phyloP scores from a whole-genome alignment of 2,888 invertebrate species.

The Shargacucullia verbasci region DNA sequence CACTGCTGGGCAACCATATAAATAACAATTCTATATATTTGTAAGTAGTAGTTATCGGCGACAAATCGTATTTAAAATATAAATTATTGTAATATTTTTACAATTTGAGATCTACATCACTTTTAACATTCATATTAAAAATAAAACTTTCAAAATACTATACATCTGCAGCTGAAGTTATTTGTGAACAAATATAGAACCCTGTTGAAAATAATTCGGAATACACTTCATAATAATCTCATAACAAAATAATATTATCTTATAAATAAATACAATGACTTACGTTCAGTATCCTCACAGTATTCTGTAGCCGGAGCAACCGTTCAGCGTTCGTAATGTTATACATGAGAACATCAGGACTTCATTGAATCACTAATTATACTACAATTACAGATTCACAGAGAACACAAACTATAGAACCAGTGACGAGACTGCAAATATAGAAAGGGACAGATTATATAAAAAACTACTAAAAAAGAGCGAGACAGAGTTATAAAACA shows the following conservation, averaged over 20 bases:
- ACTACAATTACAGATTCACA: too few species aligned
- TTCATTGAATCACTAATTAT: too few species aligned
- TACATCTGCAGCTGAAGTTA: constrained; percentile 4
- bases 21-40: too few species aligned
- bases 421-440: too few species aligned
- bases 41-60: background rate
- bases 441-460: too few species aligned
- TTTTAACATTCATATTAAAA: constrained; percentile 15
- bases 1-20: too few species aligned
- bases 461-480: too few species aligned
- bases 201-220: constrained; percentile 42
- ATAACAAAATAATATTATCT: constrained; percentile 31
- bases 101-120: constrained; percentile 26
- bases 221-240: constrained; percentile 22
- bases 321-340: too few species aligned
- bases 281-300: constrained; percentile 1
- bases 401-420: too few species aligned
- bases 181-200: background rate
- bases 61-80: background rate
- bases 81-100: constrained; percentile 5
- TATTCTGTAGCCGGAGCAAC: background rate
- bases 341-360: too few species aligned
- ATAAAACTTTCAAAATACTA: constrained; percentile 28
- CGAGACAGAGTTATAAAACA: too few species aligned
- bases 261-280: constrained; percentile 15